Conservation (phyloP, 2,888 invertebrate species). For the Choreutis nemorana region DNA sequence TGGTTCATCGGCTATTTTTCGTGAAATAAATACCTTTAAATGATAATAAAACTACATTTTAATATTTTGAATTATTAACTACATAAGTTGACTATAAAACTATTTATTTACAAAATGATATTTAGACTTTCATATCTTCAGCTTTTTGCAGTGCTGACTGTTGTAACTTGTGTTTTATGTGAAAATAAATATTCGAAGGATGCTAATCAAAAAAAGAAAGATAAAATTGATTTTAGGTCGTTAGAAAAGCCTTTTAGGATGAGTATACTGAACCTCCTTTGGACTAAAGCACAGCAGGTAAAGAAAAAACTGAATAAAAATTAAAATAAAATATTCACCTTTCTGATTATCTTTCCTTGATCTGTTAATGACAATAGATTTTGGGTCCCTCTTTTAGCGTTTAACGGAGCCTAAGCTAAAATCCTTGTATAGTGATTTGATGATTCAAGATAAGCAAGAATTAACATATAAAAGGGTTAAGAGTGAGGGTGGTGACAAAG, state of each 20-base stretch:
- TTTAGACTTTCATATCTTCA: too few relatives aligned
- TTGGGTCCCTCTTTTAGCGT: constrained; percentile 72
- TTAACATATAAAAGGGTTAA: constrained; percentile 82
- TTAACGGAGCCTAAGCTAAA: constrained; percentile 85
- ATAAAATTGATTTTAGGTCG: constrained; percentile 69
- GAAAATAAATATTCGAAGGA: constrained; percentile 74
- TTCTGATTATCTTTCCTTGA: constrained; percentile 1
- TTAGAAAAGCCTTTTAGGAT: constrained; percentile 88
- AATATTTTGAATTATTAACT: too few relatives aligned
- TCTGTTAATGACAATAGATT: too few relatives aligned
- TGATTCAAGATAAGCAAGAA: constrained; percentile 93
- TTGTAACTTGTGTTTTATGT: constrained; percentile 20
- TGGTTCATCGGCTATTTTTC: too few relatives aligned
- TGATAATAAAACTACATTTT: too few relatives aligned
- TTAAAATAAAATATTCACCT: constrained; percentile 1
- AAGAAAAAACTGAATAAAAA: constrained; percentile 13
- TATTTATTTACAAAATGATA: too few relatives aligned
- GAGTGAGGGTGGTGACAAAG: constrained; percentile 85
- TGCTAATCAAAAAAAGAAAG: constrained; percentile 55
- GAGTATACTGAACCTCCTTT: constrained; percentile 88
- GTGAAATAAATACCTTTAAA: too few relatives aligned
- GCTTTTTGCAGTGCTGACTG: too few relatives aligned
- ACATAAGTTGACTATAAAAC: too few relatives aligned
- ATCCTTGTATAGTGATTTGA: constrained; percentile 86
- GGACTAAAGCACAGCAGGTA: constrained; percentile 91